Evolutionary conservation across 2,113 vertebrate genomes (phyloP).

Genomic region (Rhinopomastus cyanomelas): DNA sequence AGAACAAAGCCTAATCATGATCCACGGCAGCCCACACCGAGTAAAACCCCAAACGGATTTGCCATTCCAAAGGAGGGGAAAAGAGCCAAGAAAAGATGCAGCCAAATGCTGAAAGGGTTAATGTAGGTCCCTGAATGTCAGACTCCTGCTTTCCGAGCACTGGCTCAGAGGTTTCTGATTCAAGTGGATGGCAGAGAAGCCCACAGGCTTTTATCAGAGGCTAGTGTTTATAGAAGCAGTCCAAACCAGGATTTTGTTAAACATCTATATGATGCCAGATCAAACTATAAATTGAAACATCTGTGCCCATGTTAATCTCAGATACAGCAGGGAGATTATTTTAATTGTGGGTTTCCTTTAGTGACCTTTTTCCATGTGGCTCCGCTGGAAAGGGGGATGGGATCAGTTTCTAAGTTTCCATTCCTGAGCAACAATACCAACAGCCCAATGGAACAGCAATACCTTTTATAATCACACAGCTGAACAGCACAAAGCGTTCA

Average conservation of each 20-base stretch:
- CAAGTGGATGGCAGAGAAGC: slow-evolving; percentile 73
- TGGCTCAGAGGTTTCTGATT: slow-evolving; percentile 61
- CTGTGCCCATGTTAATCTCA: slow-evolving; percentile 76
- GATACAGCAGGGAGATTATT: slow-evolving; percentile 74
- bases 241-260: slow-evolving; percentile 79
- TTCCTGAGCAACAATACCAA: slow-evolving; percentile 62
- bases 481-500: slow-evolving; percentile 70
- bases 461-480: slow-evolving; percentile 67
- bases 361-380: slow-evolving; percentile 72
- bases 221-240: slow-evolving; percentile 80
- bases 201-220: slow-evolving; percentile 74
- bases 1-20: slow-evolving; percentile 70
- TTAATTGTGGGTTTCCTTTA: slow-evolving; percentile 76
- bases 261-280: slow-evolving; percentile 76
- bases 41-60: slow-evolving; percentile 53
- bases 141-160: slow-evolving; percentile 40
- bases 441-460: slow-evolving; percentile 53
- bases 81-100: neutral
- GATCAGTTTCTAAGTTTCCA: slow-evolving; percentile 72
- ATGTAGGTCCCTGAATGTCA: slow-evolving; percentile 28
- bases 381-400: slow-evolving; percentile 55
- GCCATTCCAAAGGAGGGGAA: slow-evolving; percentile 41
- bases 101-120: slow-evolving; percentile 63
- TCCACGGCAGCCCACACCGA: slow-evolving; percentile 45
- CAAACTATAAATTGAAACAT: slow-evolving; percentile 82